Base-by-base conservation (phyloP, 2,888 invertebrate species). In the Drosophila setosimentum region DNA sequence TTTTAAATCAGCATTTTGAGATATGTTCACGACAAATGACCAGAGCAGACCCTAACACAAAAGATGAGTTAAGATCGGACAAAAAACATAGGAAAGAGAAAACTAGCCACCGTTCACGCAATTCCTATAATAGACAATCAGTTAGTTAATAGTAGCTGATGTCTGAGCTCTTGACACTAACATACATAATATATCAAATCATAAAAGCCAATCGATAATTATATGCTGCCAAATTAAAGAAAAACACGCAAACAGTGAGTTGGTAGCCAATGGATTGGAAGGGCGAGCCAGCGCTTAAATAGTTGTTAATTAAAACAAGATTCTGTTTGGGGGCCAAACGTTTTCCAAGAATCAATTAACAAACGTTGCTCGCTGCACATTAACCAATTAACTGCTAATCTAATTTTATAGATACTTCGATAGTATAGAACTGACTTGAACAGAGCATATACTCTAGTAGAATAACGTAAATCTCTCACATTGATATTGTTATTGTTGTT, bases 341-440 rank as follows among this genome's bases (percentile, higher is more conserved):
- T 71, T 70, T 89, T 87, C 87, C 82, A 57, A 73, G 87, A 90
- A 87, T 87, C 87, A 87, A 87, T 87, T 87, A 87, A 87, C 87
- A 82, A 87, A 87, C 85, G 91, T 87, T 89, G 88, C 87, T 89
- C 80, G 88, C 87, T 87, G 91, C 87, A 87, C 87, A 87, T 87
- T 89, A 87, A 87, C 87, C 87, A 91, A 87, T 87, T 87, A 87
- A 87, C 91, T 91, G 88, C 87, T 87, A 90, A 87, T 87, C 87
- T 87, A 87, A 87, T 87, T 87, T 87, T 87, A 90, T 91, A 87
- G 91, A 86, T 83, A 83, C 37, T 55, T 55, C 55, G 75, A 72
- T 81, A 59, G 58, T 30, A 54, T 21, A 33, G 48, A 49, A 49
- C 29, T 40, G 33, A 6, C 49, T 58, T 8, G 37, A 24, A 55